Evolutionary conservation across 2,888 invertebrate species (phyloP).

Genomic region (Cecidostiba fungosa): DNA sequence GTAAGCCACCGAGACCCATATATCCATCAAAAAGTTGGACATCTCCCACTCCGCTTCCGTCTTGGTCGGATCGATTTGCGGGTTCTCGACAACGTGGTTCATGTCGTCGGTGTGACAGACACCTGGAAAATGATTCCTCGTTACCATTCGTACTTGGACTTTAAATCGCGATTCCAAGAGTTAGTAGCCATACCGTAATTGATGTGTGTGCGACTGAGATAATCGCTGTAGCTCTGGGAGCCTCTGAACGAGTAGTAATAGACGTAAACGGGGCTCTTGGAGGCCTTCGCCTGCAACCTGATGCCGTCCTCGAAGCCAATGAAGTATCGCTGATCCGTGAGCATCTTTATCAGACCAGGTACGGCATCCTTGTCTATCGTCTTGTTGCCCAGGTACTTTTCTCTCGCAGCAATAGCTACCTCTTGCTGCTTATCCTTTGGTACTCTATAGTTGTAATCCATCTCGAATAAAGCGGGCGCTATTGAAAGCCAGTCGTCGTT

Average conservation of each 20-base stretch:
- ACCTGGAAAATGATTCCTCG: not conserved
- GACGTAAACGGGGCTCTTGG: slow-evolving; percentile 23
- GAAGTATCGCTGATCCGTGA: slow-evolving; percentile 22
- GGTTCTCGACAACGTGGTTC: slow-evolving; percentile 37
- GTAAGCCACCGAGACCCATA: slow-evolving; percentile 32
- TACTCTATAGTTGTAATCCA: not conserved
- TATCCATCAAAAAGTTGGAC: slow-evolving; percentile 29
- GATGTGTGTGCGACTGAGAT: slow-evolving; percentile 18
- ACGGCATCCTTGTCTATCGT: not conserved
- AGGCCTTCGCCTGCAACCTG: slow-evolving; percentile 18
- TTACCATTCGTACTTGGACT: not conserved
- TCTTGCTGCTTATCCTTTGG: not conserved
- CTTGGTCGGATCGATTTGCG: slow-evolving; percentile 26
- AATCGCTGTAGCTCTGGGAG: slow-evolving; percentile 30
- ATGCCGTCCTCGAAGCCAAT: slow-evolving; percentile 18
- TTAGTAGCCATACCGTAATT: slow-evolving; percentile 31
- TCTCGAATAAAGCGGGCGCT: slow-evolving; percentile 31
- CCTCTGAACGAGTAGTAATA: slow-evolving; percentile 42
- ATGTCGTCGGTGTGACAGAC: slow-evolving; percentile 41
- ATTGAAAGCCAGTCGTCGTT: slow-evolving; percentile 20
- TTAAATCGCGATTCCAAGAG: not conserved
- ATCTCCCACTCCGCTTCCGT: slow-evolving; percentile 5
- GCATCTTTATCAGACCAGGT: not conserved
- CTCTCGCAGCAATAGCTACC: not conserved
- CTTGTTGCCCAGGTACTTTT: slow-evolving; percentile 7